Evolutionary conservation across 1,140 invertebrate genomes (phyloP).

Genomic region (Pectinophora gossypiella): DNA sequence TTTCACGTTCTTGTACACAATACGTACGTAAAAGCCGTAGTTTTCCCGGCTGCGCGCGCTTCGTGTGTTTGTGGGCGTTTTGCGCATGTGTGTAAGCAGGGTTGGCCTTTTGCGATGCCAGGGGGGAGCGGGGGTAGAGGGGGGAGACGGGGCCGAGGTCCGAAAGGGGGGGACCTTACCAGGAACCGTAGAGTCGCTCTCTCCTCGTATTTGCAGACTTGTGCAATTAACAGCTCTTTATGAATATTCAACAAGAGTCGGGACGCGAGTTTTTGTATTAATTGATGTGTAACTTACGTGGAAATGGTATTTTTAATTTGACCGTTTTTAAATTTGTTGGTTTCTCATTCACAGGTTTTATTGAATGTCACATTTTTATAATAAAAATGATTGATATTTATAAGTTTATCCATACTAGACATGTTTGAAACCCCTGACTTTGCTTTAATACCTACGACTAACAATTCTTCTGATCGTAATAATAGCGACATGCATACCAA

Average conservation of each 20-base stretch:
- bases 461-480: too few relatives aligned
- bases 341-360: too few relatives aligned
- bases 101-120: constrained; percentile 64
- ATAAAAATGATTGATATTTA: too few relatives aligned
- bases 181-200: constrained; percentile 56
- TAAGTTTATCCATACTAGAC: too few relatives aligned
- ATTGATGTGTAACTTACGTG: constrained; percentile 56
- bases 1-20: constrained; percentile 62
- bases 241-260: constrained; percentile 67
- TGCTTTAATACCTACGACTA: too few relatives aligned
- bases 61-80: constrained; percentile 8
- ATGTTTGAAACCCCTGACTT: too few relatives aligned
- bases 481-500: too few relatives aligned
- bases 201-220: constrained; percentile 67
- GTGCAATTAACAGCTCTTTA: constrained; percentile 74
- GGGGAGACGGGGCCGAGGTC: constrained; percentile 17
- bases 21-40: constrained; percentile 70
- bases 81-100: constrained; percentile 48
- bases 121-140: constrained; percentile 20
- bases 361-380: too few relatives aligned
- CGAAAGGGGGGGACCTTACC: constrained; percentile 37
- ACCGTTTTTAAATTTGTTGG: too few relatives aligned
- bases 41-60: constrained; percentile 71
- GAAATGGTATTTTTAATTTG: constrained; percentile 6
- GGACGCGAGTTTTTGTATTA: constrained; percentile 65